These are phyloP conservation scores for Bradypodion pumilum DNA, from an alignment of 2,797 vertebrate species.

Conservation along the genomic window DNA sequence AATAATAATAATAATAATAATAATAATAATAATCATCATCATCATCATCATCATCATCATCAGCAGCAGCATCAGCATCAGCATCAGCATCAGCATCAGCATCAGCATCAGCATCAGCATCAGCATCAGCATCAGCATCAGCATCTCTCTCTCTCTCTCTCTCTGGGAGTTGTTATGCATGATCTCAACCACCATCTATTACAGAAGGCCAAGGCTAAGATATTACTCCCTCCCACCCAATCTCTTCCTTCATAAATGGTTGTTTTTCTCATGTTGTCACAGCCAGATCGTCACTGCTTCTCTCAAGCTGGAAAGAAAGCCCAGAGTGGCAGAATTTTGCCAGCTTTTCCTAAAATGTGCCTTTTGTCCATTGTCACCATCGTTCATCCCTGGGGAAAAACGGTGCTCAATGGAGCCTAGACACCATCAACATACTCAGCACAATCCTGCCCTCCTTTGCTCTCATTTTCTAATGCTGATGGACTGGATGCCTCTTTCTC, in stretches of 20 bases:
- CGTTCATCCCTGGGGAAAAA: neutral
- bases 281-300: conserved; percentile 38
- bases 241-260: neutral
- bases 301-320: conserved; percentile 55
- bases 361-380: neutral
- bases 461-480: no score
- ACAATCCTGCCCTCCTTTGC: fast-evolving
- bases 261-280: conserved; percentile 54
- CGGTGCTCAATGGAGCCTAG: neutral
- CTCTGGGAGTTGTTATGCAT: no score
- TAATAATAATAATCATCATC: no score
- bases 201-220: neutral
- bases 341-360: conserved; percentile 39
- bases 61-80: no score
- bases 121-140: no score
- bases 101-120: no score
- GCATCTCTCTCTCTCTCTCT: no score
- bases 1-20: no score
- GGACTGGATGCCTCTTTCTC: fast-evolving
- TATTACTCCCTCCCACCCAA: neutral
- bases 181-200: neutral
- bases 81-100: no score
- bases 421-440: neutral
- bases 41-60: no score
- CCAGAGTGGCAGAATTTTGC: conserved; percentile 42